A percentile compares a stretch with the other conserved stretches of the same genome.
phyloP scores from a whole-genome alignment of 1,140 invertebrate species.

The Drosophila eugracilis region DNA sequence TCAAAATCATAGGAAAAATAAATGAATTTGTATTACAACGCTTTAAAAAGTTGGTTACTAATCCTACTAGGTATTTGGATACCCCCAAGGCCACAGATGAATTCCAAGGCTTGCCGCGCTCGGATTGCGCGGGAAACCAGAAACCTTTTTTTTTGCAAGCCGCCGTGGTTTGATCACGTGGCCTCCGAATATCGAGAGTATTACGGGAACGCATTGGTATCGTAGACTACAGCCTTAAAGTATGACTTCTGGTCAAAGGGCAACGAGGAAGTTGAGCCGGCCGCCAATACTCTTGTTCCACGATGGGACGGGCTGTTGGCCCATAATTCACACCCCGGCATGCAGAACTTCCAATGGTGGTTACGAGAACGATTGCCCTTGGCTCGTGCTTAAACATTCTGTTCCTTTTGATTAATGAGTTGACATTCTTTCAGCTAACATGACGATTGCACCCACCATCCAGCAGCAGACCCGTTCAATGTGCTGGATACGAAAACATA shows the following conservation, averaged over 20 bases:
- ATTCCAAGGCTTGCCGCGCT: conserved; percentile 68
- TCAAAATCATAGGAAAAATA: no score
- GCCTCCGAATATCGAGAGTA: conserved; percentile 96
- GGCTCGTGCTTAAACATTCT: conserved; percentile 86
- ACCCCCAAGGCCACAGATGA: no score
- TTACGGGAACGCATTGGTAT: conserved; percentile 96
- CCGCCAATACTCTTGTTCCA: conserved; percentile 98
- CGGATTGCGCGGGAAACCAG: conserved; percentile 91
- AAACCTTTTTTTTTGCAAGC: conserved; percentile 95
- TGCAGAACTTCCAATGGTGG: conserved; percentile 98
- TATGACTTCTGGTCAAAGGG: conserved; percentile 96
- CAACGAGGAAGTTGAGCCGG: conserved; percentile 94
- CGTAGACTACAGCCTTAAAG: conserved; percentile 99
- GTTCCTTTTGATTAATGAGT: no score
- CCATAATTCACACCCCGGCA: conserved; percentile 98
- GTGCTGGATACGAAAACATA: conserved; percentile 95
- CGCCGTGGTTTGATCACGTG: conserved; percentile 96
- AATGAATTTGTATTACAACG: no score
- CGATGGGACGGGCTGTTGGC: conserved; percentile 95
- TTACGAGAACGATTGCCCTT: conserved; percentile 99
- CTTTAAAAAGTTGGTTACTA: no score
- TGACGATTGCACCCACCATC: conserved; percentile 99
- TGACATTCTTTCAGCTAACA: conserved; percentile 90
- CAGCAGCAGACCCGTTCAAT: conserved; percentile 98
- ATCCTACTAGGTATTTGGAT: no score